These are phyloP conservation scores for Oreochromis niloticus DNA, from an alignment of 2,113 vertebrate species.

Conservation along the genomic window DNA sequence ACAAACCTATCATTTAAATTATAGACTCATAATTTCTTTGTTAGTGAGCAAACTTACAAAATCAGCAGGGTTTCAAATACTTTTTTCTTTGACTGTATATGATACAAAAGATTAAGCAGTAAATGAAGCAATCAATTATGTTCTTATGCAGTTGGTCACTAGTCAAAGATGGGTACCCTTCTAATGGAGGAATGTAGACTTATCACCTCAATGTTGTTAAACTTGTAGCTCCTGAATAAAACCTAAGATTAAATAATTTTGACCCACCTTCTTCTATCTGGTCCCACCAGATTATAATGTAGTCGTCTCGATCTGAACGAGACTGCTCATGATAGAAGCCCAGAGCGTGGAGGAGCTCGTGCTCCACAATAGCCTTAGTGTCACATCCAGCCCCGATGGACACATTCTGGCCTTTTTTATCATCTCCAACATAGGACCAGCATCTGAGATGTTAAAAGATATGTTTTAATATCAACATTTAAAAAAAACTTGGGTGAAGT, in stretches of 20 bases:
- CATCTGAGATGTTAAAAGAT: constrained; percentile 67
- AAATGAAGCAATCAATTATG: not conserved
- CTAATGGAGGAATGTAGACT: not conserved
- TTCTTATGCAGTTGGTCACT: not conserved
- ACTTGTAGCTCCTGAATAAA: not conserved
- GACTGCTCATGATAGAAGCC: constrained; percentile 94
- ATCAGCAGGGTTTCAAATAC: no score
- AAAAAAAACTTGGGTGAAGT: not conserved
- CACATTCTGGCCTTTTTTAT: constrained; percentile 77
- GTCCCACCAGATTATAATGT: constrained; percentile 86
- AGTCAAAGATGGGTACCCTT: not conserved
- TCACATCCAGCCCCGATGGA: constrained; percentile 84
- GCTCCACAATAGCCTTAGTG: constrained; percentile 82
- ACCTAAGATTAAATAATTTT: no score
- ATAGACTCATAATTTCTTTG: no score
- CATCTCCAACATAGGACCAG: constrained; percentile 87
- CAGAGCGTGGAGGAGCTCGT: constrained; percentile 86
- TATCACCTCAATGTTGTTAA: not conserved
- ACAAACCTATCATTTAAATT: no score
- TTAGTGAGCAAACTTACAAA: no score
- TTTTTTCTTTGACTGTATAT: not conserved
- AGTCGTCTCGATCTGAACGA: constrained; percentile 84
- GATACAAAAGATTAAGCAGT: not conserved
- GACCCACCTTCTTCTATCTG: constrained; percentile 78
- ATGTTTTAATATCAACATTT: not conserved